Evolutionary conservation across 2,797 vertebrate species (phyloP), one percentile per base, ranked within the genome.

Genomic region (Coendou prehensilis): DNA sequence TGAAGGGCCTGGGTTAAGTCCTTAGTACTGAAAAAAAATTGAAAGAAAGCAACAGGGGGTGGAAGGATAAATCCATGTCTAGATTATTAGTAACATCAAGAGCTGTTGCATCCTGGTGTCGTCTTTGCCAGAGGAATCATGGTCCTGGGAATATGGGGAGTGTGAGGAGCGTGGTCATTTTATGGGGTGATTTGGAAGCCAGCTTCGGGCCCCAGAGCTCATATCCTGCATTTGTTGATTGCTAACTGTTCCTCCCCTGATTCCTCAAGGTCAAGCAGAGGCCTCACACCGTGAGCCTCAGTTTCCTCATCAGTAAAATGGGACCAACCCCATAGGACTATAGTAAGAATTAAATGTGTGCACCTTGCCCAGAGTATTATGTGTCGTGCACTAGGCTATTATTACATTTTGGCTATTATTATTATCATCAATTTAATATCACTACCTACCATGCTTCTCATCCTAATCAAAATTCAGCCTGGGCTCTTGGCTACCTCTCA

Each of bases 101-200:
- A 84, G 45, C 13, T n/a, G 23, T 67, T 56, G 2, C 47, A 63
- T 64, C 37, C 17, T 1, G 0, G n/a, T 73, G 15, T 18, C 59
- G 50, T 63, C n/a, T 95, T 71, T 92, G 59, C 41, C 37, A 28
- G 52, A 71, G 76, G 45, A 93, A 45, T 79, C 47, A 1, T 17
- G 50, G 85, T 82, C 79, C 75, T 61, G 9, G 92, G 45, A 94
- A 28, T 82, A 89, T 91, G 69, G 91, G 94, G 56, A 76, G 83
- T 80, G 47, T 1, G 0, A 95, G 76, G 94, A 96, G 96, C 80
- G 47, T 61, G 5, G 1, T 64, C 30, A 17, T 63, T 59, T 63
- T 47, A 37, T 52, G 78, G 23, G 15, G 14, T 63, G 37, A 61
- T 91, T 71, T 50, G 88, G 45, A 78, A 69, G 82, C 64, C 87